Evolutionary conservation across 2,888 invertebrate species (phyloP).

Genomic region (Plusia festucae): DNA sequence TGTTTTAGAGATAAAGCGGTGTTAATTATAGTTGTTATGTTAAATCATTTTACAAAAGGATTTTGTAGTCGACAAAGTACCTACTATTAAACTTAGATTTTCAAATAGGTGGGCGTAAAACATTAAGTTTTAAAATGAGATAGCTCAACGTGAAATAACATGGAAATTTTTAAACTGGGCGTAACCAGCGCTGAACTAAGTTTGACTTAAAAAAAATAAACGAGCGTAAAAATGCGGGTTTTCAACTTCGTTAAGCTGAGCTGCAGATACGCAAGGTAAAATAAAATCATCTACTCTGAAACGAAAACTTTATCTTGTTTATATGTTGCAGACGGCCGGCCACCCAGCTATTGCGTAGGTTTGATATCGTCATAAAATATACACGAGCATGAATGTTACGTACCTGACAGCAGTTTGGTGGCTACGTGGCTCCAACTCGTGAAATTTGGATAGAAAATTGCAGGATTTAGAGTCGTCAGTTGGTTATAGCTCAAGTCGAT

Average conservation of each 20-base stretch:
- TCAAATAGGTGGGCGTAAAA: conserved; percentile 14
- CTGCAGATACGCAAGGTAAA: conserved; percentile 37
- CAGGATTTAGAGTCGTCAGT: conserved; percentile 94
- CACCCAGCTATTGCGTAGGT: conserved; percentile 17
- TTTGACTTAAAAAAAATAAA: conserved; percentile 38
- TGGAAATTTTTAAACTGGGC: conserved; percentile 15
- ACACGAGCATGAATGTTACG: conserved; percentile 58
- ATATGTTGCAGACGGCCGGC: conserved; percentile 27
- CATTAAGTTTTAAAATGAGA: conserved; percentile 11
- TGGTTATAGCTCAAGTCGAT: conserved; percentile 95
- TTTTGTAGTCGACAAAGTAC: conserved; percentile 13
- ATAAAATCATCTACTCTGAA: conserved; percentile 39
- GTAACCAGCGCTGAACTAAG: conserved; percentile 25
- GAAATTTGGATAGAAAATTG: conserved; percentile 95
- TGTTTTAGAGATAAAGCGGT: conserved; percentile 64
- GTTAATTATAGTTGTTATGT: conserved; percentile 63
- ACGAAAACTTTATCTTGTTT: conserved; percentile 49
- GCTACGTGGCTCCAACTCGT: conserved; percentile 96
- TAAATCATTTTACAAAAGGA: conserved; percentile 49
- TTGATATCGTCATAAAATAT: conserved; percentile 32
- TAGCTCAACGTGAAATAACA: conserved; percentile 6
- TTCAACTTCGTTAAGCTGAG: conserved; percentile 39
- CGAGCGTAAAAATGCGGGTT: conserved; percentile 34
- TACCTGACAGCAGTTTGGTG: conserved; percentile 95
- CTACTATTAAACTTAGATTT: conserved; percentile 31